Conservation (phyloP, 2,797 vertebrate species). For the Setipinna tenuifilis region DNA sequence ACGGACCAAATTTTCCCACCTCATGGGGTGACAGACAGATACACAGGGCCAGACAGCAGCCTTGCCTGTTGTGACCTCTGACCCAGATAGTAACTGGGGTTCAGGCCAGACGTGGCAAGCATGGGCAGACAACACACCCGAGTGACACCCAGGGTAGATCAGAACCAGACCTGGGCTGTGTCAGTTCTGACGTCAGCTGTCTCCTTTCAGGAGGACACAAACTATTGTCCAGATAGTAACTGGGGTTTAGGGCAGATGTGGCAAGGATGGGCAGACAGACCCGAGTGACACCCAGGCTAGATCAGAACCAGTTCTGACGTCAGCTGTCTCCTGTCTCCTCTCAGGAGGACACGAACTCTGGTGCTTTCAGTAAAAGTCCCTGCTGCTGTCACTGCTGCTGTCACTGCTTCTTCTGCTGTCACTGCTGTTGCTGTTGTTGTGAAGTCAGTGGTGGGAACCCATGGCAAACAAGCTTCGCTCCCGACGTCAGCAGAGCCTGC, state of each 20-base stretch:
- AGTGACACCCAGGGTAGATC: neutral
- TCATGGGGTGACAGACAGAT: neutral
- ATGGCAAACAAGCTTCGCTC: conserved; percentile 12
- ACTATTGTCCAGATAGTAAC: neutral
- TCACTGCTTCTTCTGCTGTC: conserved; percentile 42
- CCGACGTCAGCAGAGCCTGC: conserved; percentile 63
- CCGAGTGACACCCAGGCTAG: neutral
- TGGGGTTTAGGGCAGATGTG: neutral
- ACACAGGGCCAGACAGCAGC: neutral
- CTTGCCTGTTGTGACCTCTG: neutral
- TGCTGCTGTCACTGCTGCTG: too few species aligned
- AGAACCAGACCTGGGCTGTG: neutral
- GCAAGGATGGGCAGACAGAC: neutral
- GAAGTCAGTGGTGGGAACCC: conserved; percentile 78
- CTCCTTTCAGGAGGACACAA: too few species aligned
- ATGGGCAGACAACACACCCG: neutral
- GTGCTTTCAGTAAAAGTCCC: too few species aligned
- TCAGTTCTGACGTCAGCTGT: too few species aligned
- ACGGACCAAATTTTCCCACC: neutral
- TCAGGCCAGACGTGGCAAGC: neutral
- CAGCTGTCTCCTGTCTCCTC: too few species aligned
- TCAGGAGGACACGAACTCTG: too few species aligned
- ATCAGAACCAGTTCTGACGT: neutral
- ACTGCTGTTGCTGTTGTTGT: conserved; percentile 62
- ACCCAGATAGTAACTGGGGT: neutral